Percentiles rank a stretch among this genome's conserved stretches.
Conservation (phyloP, 2,888 invertebrate genomes). For the Habroteleia sp. region DNA sequence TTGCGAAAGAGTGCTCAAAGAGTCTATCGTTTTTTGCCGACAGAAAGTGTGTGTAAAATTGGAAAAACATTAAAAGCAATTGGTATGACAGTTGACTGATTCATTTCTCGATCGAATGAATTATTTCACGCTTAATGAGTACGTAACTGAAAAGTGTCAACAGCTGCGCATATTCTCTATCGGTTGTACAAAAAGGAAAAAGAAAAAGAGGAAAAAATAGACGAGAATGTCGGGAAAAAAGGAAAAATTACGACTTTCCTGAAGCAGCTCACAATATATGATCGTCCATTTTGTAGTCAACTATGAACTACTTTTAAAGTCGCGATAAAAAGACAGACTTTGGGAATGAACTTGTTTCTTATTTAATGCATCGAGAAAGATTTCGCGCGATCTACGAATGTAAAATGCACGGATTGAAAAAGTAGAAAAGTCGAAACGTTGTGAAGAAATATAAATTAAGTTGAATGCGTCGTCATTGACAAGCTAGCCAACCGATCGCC, state of each 20-base stretch:
- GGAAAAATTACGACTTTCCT: conserved; percentile 20
- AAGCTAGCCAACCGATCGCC: no score
- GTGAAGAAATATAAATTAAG: no score
- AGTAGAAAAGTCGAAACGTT: not conserved
- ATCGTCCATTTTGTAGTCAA: conserved; percentile 47
- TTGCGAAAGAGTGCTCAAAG: conserved; percentile 13
- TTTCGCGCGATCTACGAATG: conserved; percentile 9
- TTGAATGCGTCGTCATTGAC: no score
- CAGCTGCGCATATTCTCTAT: conserved; percentile 40
- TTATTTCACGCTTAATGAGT: conserved; percentile 45
- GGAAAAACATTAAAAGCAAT: conserved; percentile 14
- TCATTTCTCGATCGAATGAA: conserved; percentile 34
- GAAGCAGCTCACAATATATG: conserved; percentile 31
- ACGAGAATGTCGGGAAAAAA: not conserved
- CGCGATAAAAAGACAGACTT: conserved; percentile 56
- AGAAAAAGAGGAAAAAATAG: not conserved
- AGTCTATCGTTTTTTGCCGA: conserved; percentile 1
- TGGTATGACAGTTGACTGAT: conserved; percentile 21
- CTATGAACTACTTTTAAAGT: conserved; percentile 24
- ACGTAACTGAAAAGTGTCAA: conserved; percentile 44
- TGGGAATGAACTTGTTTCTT: conserved; percentile 57
- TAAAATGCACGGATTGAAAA: conserved; percentile 1
- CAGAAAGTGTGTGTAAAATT: conserved; percentile 12
- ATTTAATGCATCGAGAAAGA: conserved; percentile 22
- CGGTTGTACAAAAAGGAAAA: conserved; percentile 18